Evolutionary conservation across 2,113 vertebrate species (phyloP).

Genomic region (Cololabis saira): DNA sequence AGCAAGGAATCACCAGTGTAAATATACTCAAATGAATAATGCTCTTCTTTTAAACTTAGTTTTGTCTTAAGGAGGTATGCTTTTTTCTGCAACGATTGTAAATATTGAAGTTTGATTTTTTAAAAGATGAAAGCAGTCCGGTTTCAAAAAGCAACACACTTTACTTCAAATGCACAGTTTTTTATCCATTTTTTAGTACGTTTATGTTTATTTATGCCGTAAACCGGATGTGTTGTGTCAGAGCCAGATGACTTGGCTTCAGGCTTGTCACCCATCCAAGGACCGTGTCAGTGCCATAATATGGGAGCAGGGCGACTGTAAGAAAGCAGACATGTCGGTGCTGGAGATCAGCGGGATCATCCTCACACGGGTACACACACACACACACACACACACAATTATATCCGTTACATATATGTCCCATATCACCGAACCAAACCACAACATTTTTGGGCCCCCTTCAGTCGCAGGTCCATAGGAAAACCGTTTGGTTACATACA

Average conservation of each 20-base stretch:
- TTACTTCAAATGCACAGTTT: too few species aligned
- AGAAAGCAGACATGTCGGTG: slow-evolving; percentile 97
- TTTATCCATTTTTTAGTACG: neutral
- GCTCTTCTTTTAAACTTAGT: neutral
- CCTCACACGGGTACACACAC: slow-evolving; percentile 89
- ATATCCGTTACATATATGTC: too few species aligned
- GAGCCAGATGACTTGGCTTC: slow-evolving; percentile 95
- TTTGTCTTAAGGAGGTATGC: too few species aligned
- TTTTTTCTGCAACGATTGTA: too few species aligned
- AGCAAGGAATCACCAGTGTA: slow-evolving; percentile 81
- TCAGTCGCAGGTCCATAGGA: too few species aligned
- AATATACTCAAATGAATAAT: neutral
- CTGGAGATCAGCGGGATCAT: slow-evolving; percentile 98
- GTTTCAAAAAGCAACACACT: too few species aligned
- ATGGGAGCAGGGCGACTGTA: slow-evolving; percentile 98
- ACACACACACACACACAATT: too few species aligned
- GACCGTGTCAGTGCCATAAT: slow-evolving; percentile 95
- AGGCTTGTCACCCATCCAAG: slow-evolving; percentile 92
- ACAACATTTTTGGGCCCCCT: too few species aligned
- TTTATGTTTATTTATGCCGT: too few species aligned
- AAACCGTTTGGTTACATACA: too few species aligned
- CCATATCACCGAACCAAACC: too few species aligned
- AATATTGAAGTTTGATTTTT: neutral
- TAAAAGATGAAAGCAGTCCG: too few species aligned
- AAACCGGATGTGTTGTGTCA: slow-evolving; percentile 50